Evolutionary conservation across 2,113 vertebrate genomes (phyloP).

Genomic region (Euleptes europaea): DNA sequence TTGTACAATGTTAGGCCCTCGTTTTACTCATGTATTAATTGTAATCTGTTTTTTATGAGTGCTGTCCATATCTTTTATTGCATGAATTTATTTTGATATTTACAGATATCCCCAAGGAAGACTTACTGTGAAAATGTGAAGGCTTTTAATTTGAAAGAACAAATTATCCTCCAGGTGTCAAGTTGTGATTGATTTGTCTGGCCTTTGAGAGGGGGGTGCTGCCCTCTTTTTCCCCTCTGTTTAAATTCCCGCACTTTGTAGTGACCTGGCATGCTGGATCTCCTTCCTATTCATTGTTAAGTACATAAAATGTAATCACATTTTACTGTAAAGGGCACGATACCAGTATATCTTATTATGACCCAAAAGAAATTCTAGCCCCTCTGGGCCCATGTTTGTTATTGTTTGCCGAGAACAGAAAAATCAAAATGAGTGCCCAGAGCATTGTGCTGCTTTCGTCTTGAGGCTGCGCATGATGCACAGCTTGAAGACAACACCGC

Average conservation of each 20-base stretch:
- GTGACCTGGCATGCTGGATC: neutral
- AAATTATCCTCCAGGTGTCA: neutral
- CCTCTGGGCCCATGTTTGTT: neutral
- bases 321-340: neutral
- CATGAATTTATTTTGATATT: neutral
- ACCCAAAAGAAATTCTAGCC: neutral
- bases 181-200: neutral
- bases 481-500: constrained; percentile 3
- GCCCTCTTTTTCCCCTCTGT: neutral
- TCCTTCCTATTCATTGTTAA: neutral
- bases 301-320: neutral
- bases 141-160: neutral
- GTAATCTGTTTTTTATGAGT: neutral
- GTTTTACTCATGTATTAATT: neutral
- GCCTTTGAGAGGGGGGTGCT: too few relatives aligned
- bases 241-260: neutral
- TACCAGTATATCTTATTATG: neutral
- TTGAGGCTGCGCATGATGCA: neutral
- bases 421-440: neutral
- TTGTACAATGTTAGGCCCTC: neutral
- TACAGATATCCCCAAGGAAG: neutral
- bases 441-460: constrained; percentile 13
- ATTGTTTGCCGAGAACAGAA: constrained; percentile 4
- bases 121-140: neutral
- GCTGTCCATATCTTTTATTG: neutral